These are phyloP conservation scores for Sesamia inferens DNA, from an alignment of 2,888 invertebrate genomes.

Conservation along the genomic window DNA sequence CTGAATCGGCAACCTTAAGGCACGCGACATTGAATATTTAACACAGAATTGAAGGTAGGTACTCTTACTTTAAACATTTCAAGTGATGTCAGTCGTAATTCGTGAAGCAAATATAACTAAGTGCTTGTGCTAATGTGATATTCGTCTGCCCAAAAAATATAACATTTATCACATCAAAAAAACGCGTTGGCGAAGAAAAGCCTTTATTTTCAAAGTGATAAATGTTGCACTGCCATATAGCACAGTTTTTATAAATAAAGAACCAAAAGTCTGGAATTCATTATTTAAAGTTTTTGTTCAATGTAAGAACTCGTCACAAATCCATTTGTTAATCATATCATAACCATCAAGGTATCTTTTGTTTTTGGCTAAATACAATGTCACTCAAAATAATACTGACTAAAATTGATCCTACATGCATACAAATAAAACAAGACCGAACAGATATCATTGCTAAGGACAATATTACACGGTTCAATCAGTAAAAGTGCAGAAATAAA, in stretches of 20 bases:
- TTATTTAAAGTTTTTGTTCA: not conserved
- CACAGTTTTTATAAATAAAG: not conserved
- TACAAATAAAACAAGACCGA: constrained; percentile 32
- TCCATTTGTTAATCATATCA: constrained; percentile 6
- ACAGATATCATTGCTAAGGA: constrained; percentile 28
- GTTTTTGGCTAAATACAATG: constrained; percentile 34
- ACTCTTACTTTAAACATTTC: constrained; percentile 55
- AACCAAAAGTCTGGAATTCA: not conserved
- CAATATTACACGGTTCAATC: constrained; percentile 35
- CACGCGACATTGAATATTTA: constrained; percentile 52
- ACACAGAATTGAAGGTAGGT: constrained; percentile 21
- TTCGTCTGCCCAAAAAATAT: constrained; percentile 2
- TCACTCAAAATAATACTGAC: constrained; percentile 24
- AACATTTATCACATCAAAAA: constrained; percentile 37
- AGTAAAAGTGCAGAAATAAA: not conserved
- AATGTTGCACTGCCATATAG: not conserved
- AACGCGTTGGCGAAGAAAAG: not conserved
- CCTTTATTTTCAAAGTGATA: no score
- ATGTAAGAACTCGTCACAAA: constrained; percentile 1
- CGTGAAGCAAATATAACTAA: constrained; percentile 34
- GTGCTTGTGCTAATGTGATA: constrained; percentile 61
- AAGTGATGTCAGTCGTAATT: constrained; percentile 66
- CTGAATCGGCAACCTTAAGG: constrained; percentile 54
- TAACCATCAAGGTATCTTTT: constrained; percentile 31
- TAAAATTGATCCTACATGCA: constrained; percentile 54